Evolutionary conservation across 2,888 invertebrate genomes (phyloP).

Genomic region (Dryocosmus kuriphilus): DNA sequence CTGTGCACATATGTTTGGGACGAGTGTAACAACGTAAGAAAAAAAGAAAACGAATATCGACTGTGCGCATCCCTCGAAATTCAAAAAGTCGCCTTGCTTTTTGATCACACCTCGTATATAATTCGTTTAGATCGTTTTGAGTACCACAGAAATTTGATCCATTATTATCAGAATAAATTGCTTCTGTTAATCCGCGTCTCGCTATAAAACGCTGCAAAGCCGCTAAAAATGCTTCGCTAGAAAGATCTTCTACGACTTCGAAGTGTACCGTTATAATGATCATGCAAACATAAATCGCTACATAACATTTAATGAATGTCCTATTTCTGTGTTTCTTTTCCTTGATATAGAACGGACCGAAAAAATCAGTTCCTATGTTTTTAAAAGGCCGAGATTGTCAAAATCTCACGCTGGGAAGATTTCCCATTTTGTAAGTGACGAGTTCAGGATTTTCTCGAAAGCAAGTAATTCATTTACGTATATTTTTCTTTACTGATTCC

Average conservation of each 20-base stretch:
- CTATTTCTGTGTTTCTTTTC: slow-evolving; percentile 50
- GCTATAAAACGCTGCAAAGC: slow-evolving; percentile 4
- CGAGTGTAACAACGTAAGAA: no score
- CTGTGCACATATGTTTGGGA: no score
- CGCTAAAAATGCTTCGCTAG: slow-evolving; percentile 35
- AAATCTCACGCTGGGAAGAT: no score
- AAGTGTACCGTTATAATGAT: slow-evolving; percentile 27
- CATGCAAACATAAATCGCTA: slow-evolving; percentile 46
- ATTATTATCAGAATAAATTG: slow-evolving; percentile 5
- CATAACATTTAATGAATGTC: slow-evolving; percentile 52
- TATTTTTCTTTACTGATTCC: not conserved
- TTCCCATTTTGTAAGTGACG: not conserved
- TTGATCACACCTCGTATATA: no score
- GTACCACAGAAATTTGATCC: slow-evolving; percentile 18
- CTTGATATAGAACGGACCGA: no score
- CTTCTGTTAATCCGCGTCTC: not conserved
- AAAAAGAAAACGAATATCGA: no score
- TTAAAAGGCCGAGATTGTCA: slow-evolving; percentile 58
- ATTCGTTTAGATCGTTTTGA: not conserved
- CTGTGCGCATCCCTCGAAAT: no score
- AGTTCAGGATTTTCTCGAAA: not conserved
- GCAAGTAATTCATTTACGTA: not conserved
- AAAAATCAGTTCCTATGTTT: slow-evolving; percentile 61
- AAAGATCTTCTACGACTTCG: slow-evolving; percentile 35
- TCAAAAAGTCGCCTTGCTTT: no score